Evolutionary conservation across 2,888 invertebrate genomes (phyloP).

Genomic region (Agriopis aurantiaria): DNA sequence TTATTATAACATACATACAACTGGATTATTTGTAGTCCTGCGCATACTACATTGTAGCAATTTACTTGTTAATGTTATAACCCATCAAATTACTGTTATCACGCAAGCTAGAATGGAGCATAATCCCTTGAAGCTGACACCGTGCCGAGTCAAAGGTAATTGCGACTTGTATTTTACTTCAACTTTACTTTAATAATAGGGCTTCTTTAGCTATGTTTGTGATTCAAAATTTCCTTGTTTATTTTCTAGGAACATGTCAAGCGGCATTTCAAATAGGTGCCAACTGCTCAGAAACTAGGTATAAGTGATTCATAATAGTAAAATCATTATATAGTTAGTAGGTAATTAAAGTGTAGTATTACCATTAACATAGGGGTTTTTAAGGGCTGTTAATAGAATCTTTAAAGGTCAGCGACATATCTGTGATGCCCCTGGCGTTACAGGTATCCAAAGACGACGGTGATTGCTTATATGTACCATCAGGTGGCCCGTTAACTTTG

Average conservation of each 20-base stretch:
- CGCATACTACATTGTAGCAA: constrained; percentile 54
- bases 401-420: too few relatives aligned
- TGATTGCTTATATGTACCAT: too few relatives aligned
- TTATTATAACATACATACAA: constrained; percentile 64
- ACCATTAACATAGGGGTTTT: too few relatives aligned
- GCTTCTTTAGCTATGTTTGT: constrained; percentile 44
- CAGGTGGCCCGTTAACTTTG: too few relatives aligned
- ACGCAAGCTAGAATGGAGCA: constrained; percentile 62
- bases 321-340: not conserved
- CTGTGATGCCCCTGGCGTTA: too few relatives aligned
- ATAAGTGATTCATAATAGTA: not conserved
- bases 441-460: too few relatives aligned
- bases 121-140: constrained; percentile 62
- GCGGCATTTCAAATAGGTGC: constrained; percentile 7
- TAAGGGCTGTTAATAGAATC: too few relatives aligned
- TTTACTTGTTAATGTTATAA: constrained; percentile 70
- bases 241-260: constrained; percentile 4
- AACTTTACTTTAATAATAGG: constrained; percentile 44
- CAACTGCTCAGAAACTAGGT: not conserved
- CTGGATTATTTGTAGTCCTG: constrained; percentile 53
- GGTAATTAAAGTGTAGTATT: not conserved
- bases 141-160: constrained; percentile 58
- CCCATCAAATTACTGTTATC: constrained; percentile 68
- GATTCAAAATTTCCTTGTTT: constrained; percentile 38
- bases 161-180: constrained; percentile 50